Evolutionary conservation across 2,797 vertebrate genomes (phyloP).

Genomic region (Esox masquinongy): DNA sequence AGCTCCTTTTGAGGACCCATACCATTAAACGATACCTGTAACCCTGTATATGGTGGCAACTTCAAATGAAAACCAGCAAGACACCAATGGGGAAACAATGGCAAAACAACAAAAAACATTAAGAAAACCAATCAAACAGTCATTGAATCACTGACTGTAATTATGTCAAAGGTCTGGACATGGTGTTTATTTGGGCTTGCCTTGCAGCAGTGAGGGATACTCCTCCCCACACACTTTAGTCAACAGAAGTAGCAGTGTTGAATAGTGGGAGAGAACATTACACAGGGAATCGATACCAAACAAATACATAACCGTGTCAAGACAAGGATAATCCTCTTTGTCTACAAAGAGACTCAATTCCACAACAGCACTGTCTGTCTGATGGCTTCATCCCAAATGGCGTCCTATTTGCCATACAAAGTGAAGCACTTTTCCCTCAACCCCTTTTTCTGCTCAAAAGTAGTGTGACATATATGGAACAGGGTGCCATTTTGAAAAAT

Average conservation of each 20-base stretch:
- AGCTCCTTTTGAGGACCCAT: no score
- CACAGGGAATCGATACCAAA: conserved; percentile 52
- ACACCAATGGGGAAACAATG: no score
- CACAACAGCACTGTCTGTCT: not conserved
- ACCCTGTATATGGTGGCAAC: no score
- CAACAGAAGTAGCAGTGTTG: not conserved
- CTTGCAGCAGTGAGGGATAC: not conserved
- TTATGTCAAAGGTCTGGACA: no score
- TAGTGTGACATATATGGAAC: not conserved
- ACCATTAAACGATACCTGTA: no score
- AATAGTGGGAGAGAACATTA: conserved; percentile 25
- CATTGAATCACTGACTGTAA: no score
- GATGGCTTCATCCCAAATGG: not conserved
- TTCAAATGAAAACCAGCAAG: no score
- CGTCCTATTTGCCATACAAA: not conserved
- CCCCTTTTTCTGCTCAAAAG: not conserved
- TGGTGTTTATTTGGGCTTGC: not conserved
- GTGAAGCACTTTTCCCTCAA: not conserved
- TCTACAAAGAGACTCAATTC: conserved; percentile 17
- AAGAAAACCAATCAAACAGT: no score
- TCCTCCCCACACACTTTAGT: not conserved
- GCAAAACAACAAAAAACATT: no score
- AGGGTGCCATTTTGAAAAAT: not conserved
- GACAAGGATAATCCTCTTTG: conserved; percentile 53
- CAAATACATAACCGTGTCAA: conserved; percentile 54